These are phyloP conservation scores for Wasmannia auropunctata DNA, from an alignment of 1,140 invertebrate genomes.

Conservation along the genomic window DNA sequence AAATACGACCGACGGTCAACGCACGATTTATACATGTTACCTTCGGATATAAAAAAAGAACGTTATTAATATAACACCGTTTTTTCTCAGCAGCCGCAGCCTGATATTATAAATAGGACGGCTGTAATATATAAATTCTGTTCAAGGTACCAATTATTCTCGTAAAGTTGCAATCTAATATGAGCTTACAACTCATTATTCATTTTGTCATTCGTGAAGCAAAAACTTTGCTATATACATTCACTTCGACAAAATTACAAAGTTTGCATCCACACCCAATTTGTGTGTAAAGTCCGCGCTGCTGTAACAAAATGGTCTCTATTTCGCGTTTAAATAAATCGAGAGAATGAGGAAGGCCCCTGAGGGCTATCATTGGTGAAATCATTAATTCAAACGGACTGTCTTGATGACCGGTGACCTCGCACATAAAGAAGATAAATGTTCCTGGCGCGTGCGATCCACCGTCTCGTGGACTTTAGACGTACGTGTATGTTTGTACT, in stretches of 20 bases:
- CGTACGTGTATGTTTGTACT: slow-evolving; percentile 30
- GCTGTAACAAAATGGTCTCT: background rate
- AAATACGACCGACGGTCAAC: too few relatives aligned
- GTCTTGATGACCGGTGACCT: slow-evolving; percentile 16
- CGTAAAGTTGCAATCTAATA: background rate
- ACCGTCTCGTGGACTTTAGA: slow-evolving; percentile 36
- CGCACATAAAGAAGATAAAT: slow-evolving; percentile 17
- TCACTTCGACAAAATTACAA: background rate
- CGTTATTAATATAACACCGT: too few relatives aligned
- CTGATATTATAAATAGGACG: too few relatives aligned
- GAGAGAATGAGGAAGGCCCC: background rate
- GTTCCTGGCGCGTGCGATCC: slow-evolving; percentile 28
- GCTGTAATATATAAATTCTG: too few relatives aligned
- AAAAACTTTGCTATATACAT: background rate
- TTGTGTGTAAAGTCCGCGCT: background rate
- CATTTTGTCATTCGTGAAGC: background rate
- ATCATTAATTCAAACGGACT: slow-evolving; percentile 8
- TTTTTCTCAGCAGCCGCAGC: too few relatives aligned
- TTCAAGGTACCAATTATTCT: background rate
- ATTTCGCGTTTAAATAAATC: slow-evolving; percentile 1
- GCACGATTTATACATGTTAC: too few relatives aligned
- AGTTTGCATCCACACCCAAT: background rate
- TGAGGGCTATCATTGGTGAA: background rate
- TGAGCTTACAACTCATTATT: background rate
- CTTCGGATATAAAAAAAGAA: too few relatives aligned